Evolutionary conservation across 1,140 invertebrate genomes (phyloP), one percentile per base, ranked within the genome.

Genomic region (Euglossa dilemma): DNA sequence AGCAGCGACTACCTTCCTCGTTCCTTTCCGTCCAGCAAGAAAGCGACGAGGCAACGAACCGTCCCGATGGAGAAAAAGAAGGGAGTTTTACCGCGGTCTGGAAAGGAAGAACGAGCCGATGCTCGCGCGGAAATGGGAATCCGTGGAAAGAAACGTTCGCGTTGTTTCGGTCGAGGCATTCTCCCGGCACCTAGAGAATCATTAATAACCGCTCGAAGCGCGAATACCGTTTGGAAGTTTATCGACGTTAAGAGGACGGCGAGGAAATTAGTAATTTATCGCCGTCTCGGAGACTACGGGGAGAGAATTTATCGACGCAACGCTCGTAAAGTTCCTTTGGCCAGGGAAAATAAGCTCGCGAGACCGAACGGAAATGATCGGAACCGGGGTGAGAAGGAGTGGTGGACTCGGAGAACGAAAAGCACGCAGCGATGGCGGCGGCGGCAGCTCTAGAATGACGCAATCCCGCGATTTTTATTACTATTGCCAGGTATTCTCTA

Each of bases 251-350:
- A 76, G 80, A 67, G 73, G 63, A 76, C 64, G 80, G 80, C 73
- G 73, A 67, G 80, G 45, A 76, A 82, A 82, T 82, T 82, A 82
- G 73, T 76, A 82, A 82, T 82, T 82, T 76, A 82, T 82, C 80
- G 80, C 43, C 52, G 73, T 59, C 80, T 82, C 52, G 45, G 72
- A 56, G 63, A 28, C 76, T 67, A 50, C 50, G 80, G 43, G 43
- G 43, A 64, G 80, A 76, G 80, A 76, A 81, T 81, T 81, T 81
- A 81, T 81, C 43, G 80, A 57, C 67, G 23, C 57, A 28, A 23
- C 20, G 72, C 63, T 81, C 71, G 63, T 59, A 59, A 67, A 81
- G 72, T 81, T 81, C 25, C 80, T 57, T 12, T 9, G 43, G 63
- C 63, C 28, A 16, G 45, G 66, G 66, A 83, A 78, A 83, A 77